Evolutionary conservation across 2,888 invertebrate genomes (phyloP), one percentile per base, ranked within the genome.

Genomic region (Calameuta pallipes): DNA sequence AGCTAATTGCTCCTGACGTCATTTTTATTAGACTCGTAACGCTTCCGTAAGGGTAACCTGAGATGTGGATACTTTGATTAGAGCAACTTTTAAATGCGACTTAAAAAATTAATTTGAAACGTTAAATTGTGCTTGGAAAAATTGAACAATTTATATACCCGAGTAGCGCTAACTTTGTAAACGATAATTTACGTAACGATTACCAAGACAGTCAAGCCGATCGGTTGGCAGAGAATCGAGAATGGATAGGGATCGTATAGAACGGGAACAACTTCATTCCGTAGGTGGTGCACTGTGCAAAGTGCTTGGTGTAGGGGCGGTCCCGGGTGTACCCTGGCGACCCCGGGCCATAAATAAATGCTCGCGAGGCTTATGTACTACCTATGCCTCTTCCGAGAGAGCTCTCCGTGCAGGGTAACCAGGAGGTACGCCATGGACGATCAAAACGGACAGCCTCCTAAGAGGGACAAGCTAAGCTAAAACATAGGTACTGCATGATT

Each of bases 291-390:
- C 81, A 82, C 82, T 81, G 86, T 82, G 87, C 84, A 85, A 89
- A 85, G 85, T 86, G 85, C 81, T 83, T 78, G 85, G 83, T 87
- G 85, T 86, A 84, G 87, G 88, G 90, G 90, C 90, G 91, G 88
- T 87, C 85, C 88, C 80, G 78, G 84, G 85, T 86, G 87, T 88
- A 90, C 89, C 88, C 88, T 82, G 82, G 82, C 90, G 89, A 90
- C 89, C 91, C 90, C 86, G 85, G 87, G 89, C 91, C 91, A 91
- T 91, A 91, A 91, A 91, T 91, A 91, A 91, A 90, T 90, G 88
- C 88, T 88, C 84, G 83, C 84, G 84, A 87, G 89, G 88, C 88
- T 87, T 88, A 87, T 81, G 84, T 82, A 68, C 80, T 82, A 79
- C 78, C 81, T 81, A 82, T 81, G 82, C 80, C 79, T 82, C 83